Evolutionary conservation across 2,888 invertebrate species (phyloP), one percentile per base, ranked within the genome.

Genomic region (Cerastoderma edule): DNA sequence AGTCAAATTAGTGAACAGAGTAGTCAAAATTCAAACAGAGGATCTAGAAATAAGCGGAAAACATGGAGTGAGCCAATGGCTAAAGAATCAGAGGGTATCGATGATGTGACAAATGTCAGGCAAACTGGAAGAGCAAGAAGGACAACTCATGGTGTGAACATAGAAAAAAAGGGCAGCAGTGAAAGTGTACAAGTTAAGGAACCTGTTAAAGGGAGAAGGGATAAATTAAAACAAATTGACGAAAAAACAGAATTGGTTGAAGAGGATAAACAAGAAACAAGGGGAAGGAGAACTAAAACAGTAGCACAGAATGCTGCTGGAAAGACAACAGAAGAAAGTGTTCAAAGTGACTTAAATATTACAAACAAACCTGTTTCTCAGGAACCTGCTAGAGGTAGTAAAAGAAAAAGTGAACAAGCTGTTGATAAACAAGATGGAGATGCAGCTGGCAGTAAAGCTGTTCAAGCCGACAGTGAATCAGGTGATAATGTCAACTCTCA

Each of bases 41-140:
- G 24, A 48, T 65, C 48, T 24, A 65, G 33, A n/a, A 28, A 28
- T 2, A 48, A 30, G 48, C 24, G 48, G 22, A 65, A 65, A 30
- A 46, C 30, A 48, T 48, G 30, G 48, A 30, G 32, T 65, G 48
- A 48, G 13, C 60, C 39, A 24, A 0, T 39, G n/a, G 60, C 35
- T 3, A 35, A 35, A 1, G 35, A 22, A 22, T 10, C 19, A 19
- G 60, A 60, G 22, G 22, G 4, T 0, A 39, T 10, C 39, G 39
- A 39, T 1, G 27, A 35, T 24, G 22, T 27, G 10, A 50, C 0
- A 33, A 24, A 4, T 6, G n/a, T 2, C 8, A 66, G 35, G 33
- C 32, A 24, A 44, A 56, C n/a, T n/a, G 46, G 33, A 39, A 66
- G 66, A 16, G 57, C 24, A 28, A 65, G 28, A 65, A 32, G 32